Evolutionary conservation across 2,113 vertebrate genomes (phyloP).

Genomic region (Halcyon malimbica): DNA sequence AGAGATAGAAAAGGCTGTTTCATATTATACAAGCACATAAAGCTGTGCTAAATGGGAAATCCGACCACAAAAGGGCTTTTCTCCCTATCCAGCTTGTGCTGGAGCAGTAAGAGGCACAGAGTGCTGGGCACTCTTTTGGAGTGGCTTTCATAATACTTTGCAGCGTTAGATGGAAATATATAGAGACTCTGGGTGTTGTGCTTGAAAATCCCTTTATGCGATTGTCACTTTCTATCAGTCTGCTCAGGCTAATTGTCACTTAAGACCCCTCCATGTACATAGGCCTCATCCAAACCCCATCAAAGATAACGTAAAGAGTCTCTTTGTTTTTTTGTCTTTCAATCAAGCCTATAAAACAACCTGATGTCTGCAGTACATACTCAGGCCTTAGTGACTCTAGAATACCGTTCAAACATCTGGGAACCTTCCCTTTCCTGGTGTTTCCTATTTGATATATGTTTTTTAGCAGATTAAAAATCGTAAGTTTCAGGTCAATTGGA

Average conservation of each 20-base stretch:
- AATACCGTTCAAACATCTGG: constrained; percentile 13
- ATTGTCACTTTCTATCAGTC: background rate
- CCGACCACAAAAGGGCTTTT: constrained; percentile 43
- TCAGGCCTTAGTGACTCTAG: background rate
- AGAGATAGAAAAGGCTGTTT: constrained; percentile 53
- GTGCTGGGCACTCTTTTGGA: background rate
- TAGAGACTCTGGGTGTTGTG: background rate
- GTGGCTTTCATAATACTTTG: background rate
- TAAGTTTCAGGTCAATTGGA: background rate
- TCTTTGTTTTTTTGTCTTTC: background rate
- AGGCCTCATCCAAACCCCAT: background rate
- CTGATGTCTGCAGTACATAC: background rate
- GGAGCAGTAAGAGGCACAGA: background rate
- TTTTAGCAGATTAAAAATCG: constrained; percentile 1
- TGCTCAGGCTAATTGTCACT: background rate
- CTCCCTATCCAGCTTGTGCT: background rate
- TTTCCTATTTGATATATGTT: background rate
- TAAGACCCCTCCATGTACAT: background rate
- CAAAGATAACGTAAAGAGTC: background rate
- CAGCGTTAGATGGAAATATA: too few species aligned
- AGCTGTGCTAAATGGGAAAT: constrained; percentile 38
- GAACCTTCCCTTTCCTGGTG: constrained; percentile 5
- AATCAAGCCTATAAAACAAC: background rate
- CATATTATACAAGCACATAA: constrained; percentile 38
- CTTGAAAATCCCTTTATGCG: background rate